Conservation (phyloP, 2,797 vertebrate species). For the Enteromius thamalakanensis region DNA sequence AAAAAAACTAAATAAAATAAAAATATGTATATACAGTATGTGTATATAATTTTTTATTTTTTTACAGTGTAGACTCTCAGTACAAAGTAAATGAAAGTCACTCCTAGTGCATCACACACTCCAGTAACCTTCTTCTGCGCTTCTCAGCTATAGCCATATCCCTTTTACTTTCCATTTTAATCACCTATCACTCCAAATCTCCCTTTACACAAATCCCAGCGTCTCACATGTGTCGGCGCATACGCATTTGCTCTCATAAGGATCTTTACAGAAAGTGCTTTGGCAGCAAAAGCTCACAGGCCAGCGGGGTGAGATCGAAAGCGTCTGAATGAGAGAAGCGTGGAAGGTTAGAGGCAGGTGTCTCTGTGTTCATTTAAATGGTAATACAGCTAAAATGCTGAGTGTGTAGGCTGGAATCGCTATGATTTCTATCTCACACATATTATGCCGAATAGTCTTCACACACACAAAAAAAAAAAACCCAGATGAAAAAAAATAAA, state of each 20-base stretch:
- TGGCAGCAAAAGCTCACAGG: slow-evolving; percentile 44
- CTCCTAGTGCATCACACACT: neutral
- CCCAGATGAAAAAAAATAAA: neutral
- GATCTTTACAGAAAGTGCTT: slow-evolving; percentile 47
- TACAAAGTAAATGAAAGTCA: slow-evolving; percentile 7
- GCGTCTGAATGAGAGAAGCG: slow-evolving; percentile 1
- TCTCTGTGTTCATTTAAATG: slow-evolving; percentile 54
- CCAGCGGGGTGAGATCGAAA: slow-evolving; percentile 23
- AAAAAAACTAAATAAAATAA: too few relatives aligned
- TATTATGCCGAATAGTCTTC: neutral
- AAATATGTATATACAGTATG: too few relatives aligned
- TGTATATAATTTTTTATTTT: neutral
- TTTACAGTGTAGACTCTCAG: neutral
- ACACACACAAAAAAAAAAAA: slow-evolving; percentile 3
- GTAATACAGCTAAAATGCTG: slow-evolving; percentile 47
- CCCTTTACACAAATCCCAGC: slow-evolving; percentile 14
- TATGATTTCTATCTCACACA: slow-evolving; percentile 39
- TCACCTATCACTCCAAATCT: slow-evolving; percentile 28
- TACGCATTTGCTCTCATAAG: slow-evolving; percentile 18
- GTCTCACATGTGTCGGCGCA: slow-evolving; percentile 8
- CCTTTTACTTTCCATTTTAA: slow-evolving; percentile 42
- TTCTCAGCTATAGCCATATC: neutral
- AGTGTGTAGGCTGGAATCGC: slow-evolving; percentile 27
- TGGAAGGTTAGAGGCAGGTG: slow-evolving; percentile 30
- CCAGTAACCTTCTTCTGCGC: neutral